Percentiles rank a stretch among this genome's conserved stretches.
Conservation (phyloP, 2,113 vertebrate genomes). For the Spilogale gracilis region DNA sequence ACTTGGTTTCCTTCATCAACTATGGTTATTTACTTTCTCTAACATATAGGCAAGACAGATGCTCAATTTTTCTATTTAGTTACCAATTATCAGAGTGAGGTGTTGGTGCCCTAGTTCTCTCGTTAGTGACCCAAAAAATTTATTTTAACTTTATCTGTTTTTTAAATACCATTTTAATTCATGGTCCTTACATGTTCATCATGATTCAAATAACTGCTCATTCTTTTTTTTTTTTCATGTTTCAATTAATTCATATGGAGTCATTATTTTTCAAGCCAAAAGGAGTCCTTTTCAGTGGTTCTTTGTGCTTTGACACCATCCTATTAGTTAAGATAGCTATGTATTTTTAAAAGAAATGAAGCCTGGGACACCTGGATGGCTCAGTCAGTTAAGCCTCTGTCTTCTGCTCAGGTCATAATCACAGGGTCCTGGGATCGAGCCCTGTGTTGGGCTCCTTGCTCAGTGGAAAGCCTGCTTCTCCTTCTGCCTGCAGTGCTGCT, state of each 20-base stretch:
- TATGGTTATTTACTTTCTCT: constrained; percentile 20
- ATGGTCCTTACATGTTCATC: constrained; percentile 6
- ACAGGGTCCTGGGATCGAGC: too few relatives aligned
- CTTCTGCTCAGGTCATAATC: too few relatives aligned
- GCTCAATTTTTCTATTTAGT: not conserved
- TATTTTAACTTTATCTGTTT: not conserved
- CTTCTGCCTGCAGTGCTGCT: not conserved
- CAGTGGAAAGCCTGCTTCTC: too few relatives aligned
- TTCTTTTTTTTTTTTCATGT: constrained; percentile 40
- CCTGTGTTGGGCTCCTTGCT: too few relatives aligned
- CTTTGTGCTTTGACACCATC: not conserved
- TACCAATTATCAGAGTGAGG: not conserved
- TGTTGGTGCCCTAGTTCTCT: not conserved
- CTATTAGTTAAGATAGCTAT: not conserved
- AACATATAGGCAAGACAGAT: not conserved
- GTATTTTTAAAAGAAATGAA: not conserved
- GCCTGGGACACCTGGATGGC: too few relatives aligned
- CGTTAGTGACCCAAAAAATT: not conserved
- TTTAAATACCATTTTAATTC: constrained; percentile 9
- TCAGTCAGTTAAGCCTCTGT: too few relatives aligned
- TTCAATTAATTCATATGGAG: not conserved
- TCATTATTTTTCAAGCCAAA: constrained; percentile 26
- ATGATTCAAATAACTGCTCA: not conserved
- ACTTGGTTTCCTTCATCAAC: not conserved
- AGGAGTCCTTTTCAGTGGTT: not conserved